phyloP scores from a whole-genome alignment of 2,113 vertebrate species.

The Tragelaphus strepsiceros region DNA sequence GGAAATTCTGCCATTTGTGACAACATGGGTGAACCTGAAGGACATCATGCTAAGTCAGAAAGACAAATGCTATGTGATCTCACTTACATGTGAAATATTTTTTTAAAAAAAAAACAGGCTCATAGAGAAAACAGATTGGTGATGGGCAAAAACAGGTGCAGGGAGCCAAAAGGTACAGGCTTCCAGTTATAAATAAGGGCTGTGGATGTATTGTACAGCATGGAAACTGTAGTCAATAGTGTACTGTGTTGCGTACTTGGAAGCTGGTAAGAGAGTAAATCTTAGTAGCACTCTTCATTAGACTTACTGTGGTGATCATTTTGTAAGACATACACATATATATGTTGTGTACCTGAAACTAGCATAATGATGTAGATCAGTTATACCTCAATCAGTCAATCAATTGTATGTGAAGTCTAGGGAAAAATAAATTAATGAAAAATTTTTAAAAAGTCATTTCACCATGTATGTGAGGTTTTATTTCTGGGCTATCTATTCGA shows the following conservation, averaged over 20 bases:
- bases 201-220: not conserved
- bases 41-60: not conserved
- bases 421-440: not conserved
- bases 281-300: not conserved
- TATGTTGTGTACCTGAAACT: not conserved
- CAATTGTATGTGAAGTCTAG: not conserved
- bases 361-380: not conserved
- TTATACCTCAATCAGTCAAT: not conserved
- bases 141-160: not conserved
- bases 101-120: not conserved
- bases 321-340: not conserved
- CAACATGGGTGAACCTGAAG: not conserved
- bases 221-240: not conserved
- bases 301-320: not conserved
- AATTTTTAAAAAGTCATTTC: not conserved
- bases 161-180: not conserved
- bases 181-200: not conserved
- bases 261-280: not conserved
- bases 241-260: not conserved
- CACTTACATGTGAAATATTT: not conserved
- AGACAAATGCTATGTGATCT: not conserved
- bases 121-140: not conserved
- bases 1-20: not conserved
- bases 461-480: not conserved
- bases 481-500: not conserved